phyloP scores from a whole-genome alignment of 2,797 vertebrate genomes.

The Lophius americanus region DNA sequence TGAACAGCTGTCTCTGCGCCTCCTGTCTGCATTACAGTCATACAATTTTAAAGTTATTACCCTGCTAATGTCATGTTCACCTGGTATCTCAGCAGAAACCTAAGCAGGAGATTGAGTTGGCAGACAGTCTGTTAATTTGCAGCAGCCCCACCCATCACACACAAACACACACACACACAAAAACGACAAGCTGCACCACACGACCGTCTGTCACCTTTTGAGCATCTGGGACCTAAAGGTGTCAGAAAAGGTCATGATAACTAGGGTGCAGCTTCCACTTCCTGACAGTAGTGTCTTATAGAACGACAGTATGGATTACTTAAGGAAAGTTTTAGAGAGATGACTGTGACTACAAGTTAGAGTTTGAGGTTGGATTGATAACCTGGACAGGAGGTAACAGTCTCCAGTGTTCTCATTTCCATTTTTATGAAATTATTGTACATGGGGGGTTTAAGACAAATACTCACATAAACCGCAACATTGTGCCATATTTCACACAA shows the following conservation, averaged over 20 bases:
- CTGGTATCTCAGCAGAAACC: conserved; percentile 34
- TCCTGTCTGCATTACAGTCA: not conserved
- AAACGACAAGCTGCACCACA: not conserved
- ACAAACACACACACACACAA: too few species aligned
- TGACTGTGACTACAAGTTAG: not conserved
- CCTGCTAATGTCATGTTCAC: conserved; percentile 26
- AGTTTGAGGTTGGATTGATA: not conserved
- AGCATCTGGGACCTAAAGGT: conserved; percentile 28
- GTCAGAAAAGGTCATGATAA: conserved; percentile 5
- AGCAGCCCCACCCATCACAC: not conserved
- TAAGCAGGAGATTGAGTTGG: conserved; percentile 47
- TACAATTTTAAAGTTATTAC: not conserved
- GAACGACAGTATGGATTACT: not conserved
- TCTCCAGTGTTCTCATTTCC: not conserved
- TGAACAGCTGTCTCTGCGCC: not conserved
- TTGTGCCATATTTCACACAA: too few species aligned
- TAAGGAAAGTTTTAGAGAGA: not conserved
- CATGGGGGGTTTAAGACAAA: too few species aligned
- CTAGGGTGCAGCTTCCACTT: not conserved
- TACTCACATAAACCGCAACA: too few species aligned
- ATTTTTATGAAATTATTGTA: not conserved
- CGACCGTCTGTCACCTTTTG: conserved; percentile 38
- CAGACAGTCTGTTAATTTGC: conserved; percentile 33
- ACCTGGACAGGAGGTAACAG: too few species aligned
- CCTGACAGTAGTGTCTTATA: conserved; percentile 4